Base-by-base conservation (phyloP, 2,888 invertebrate species). In the Chelonus formosanus region DNA sequence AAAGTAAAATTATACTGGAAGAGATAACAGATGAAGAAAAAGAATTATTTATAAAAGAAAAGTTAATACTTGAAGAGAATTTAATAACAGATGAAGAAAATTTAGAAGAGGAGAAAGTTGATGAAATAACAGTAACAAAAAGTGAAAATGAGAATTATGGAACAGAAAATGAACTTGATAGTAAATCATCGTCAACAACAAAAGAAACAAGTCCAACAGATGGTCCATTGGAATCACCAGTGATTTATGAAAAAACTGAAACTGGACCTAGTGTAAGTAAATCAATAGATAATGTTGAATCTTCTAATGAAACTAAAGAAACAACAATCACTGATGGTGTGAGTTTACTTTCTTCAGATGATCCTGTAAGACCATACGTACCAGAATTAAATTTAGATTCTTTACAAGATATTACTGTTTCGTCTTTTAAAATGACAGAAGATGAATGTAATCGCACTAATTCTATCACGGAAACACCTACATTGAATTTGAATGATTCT, bases 381-480 rank as follows among this genome's bases (percentile, higher is more conserved):
- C 83, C 83, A 0, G 83, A 83, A 62, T 65, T 82, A 56, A 81
- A 83, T 65, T 70, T 83, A 20, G 79, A 83, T 60, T 79, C 80
- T 8, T 73, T 83, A 8, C 79, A 78, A 32, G 83, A 84, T 61
- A 69, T 74, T 4, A 80, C 83, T 1, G 73, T 80, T 5, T 81
- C 81, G 0, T 81, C 81, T 0, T 78, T 79, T 47, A 76, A 75
- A 59, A 72, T 77, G 68, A 78, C 77, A 32, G 73, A 75, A 43
- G 72, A 78, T 20, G 75, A 76, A 35, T 68, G 63, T 4, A 72
- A 72, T 3, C 69, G 71, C 40, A 71, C 73, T 0, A 70, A 60
- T 32, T 72, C 74, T 5, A 68, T 74, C 8, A 43, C 69, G 4
- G 45, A 61, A 57, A 36, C 40, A 40, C 40, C 40, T 4, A 40